Evolutionary conservation across 2,113 vertebrate genomes (phyloP).

Genomic region (Hipposideros armiger): DNA sequence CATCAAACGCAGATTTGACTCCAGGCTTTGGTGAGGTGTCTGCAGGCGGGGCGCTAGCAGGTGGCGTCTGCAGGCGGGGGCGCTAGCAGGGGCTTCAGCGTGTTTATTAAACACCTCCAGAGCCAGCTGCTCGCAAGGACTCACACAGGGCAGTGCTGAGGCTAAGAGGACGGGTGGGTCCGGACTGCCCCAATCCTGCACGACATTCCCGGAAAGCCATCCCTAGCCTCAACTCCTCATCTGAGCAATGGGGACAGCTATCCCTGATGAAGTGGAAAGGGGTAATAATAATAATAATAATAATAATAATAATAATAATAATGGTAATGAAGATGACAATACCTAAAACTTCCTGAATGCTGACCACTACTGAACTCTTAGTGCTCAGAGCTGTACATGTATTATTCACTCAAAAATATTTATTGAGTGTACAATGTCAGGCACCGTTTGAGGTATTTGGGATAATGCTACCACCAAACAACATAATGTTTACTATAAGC

Average conservation of each 20-base stretch:
- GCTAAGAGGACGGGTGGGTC: not conserved
- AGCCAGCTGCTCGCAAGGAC: not conserved
- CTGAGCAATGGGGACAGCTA: not conserved
- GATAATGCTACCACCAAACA: not conserved
- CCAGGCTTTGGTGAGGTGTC: constrained; percentile 47
- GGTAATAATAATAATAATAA: not conserved
- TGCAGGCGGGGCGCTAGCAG: not conserved
- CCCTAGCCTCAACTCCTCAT: not conserved
- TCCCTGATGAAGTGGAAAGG: not conserved
- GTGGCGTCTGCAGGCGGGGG: too few relatives aligned
- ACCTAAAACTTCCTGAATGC: not conserved
- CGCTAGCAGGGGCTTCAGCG: not conserved
- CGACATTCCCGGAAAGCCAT: not conserved
- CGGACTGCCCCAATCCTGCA: not conserved
- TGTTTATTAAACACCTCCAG: constrained; percentile 68
- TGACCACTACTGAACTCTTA: not conserved
- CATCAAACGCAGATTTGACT: constrained; percentile 62
- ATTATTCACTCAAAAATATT: not conserved
- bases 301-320: not conserved
- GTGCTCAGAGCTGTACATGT: not conserved
- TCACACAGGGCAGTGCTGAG: rapidly evolving
- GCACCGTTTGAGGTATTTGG: not conserved
- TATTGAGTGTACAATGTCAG: not conserved
- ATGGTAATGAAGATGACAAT: not conserved
- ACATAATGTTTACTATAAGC: not conserved